These are phyloP conservation scores for Macrotrachela quadricornifera DNA, from an alignment of 1,140 invertebrate genomes.

Conservation along the genomic window DNA sequence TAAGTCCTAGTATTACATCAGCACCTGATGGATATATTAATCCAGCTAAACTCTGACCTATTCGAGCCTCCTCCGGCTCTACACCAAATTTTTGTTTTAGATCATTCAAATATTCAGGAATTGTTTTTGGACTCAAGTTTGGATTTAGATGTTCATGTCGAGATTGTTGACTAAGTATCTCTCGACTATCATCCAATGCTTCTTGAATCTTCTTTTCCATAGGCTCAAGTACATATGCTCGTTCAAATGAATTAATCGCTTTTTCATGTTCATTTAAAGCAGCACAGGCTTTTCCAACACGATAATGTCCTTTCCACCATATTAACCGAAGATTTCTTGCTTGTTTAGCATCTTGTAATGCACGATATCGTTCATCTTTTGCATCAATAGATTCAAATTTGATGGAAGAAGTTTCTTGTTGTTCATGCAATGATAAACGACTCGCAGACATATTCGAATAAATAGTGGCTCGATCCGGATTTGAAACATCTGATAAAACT, in stretches of 20 bases:
- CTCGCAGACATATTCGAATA: no score
- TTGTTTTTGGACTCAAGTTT: background rate
- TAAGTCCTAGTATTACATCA: background rate
- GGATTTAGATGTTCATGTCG: background rate
- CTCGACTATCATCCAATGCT: background rate
- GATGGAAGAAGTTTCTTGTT: no score
- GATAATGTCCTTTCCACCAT: background rate
- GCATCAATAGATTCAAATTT: background rate
- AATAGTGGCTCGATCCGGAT: no score
- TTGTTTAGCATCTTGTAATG: background rate
- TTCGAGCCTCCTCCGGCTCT: background rate
- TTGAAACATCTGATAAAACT: no score
- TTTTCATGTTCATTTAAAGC: background rate
- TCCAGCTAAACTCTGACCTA: no score
- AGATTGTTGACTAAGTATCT: background rate
- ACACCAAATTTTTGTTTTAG: background rate
- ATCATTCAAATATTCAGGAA: background rate
- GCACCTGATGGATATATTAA: background rate
- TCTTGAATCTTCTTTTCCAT: background rate
- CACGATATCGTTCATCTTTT: background rate
- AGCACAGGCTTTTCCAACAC: background rate
- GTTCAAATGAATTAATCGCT: background rate
- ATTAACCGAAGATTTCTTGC: background rate
- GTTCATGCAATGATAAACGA: no score
- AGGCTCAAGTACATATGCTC: background rate